These are phyloP conservation scores for Apis mellifera DNA, from an alignment of 1,140 invertebrate genomes.

Conservation along the genomic window Amel_HAv3.1 CM009941.2:9553501-9554000, in stretches of 20 bases:
- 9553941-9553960: not conserved
- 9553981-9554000: no score
- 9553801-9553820: not conserved
- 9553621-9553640: slow-evolving; percentile 18
- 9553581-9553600: not conserved
- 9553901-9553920: not conserved
- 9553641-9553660: not conserved
- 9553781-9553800: not conserved
- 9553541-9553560: not conserved
- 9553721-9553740: slow-evolving; percentile 4
- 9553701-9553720: slow-evolving; percentile 20
- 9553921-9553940: not conserved
- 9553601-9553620: not conserved
- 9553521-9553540: no score
- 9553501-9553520: no score
- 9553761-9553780: not conserved
- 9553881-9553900: not conserved
- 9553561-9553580: slow-evolving; percentile 6
- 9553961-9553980: no score
- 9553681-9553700: slow-evolving; percentile 21
- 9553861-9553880: slow-evolving; percentile 10
- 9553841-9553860: slow-evolving; percentile 14
- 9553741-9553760: not conserved
- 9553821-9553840: not conserved
- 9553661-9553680: slow-evolving; percentile 15